Base-by-base conservation (phyloP, 2,888 invertebrate genomes). In the Netelia virgata region DNA sequence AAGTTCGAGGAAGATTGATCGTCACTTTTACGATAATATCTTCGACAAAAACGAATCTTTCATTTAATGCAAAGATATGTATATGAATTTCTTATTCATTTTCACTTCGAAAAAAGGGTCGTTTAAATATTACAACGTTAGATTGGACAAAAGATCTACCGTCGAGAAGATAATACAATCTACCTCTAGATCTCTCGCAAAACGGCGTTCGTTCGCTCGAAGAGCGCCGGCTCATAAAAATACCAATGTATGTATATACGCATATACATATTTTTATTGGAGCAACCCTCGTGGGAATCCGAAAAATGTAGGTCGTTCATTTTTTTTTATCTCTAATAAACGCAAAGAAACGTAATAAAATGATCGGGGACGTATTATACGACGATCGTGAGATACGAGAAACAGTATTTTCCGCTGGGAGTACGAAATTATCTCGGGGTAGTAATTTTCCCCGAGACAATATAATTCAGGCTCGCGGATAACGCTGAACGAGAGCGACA, bases 381-480 rank as follows among this genome's bases (percentile, higher is more conserved):
- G 0, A n/a, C 16, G 57, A 36, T 57, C 18, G 9, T 8, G 57
- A 16, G 43, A 72, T 23, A 72, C 55, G 57, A 8, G 18, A 57
- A 8, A 57, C 16, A 16, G 18, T 3, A 57, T 18, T 57, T 20
- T 73, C 14, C n/a, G 36, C 50, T 28, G 50, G 23, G 43, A 53
- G 75, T 50, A 41, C 8, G 70, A 73, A 73, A 75, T 53, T 70
- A 74, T 79, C 63, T 18, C 57, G 9, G 59, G 41, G 47, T 1
- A 11, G 83, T 47, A 76, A 84, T 76, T 79, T 85, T 72, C 70
- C 16, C 63, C n/a, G 16, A 41, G 79, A 79, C 70, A 64, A 82
- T 74, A 83, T 64, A 79, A 83, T 76, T 78, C 41, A 47, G 68
- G 69, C 50, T 64, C 36, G 59, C n/a, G 70, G 69, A 70, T 66